Evolutionary conservation across 1,140 invertebrate species (phyloP).

Genomic region (Leguminivora glycinivorella): DNA sequence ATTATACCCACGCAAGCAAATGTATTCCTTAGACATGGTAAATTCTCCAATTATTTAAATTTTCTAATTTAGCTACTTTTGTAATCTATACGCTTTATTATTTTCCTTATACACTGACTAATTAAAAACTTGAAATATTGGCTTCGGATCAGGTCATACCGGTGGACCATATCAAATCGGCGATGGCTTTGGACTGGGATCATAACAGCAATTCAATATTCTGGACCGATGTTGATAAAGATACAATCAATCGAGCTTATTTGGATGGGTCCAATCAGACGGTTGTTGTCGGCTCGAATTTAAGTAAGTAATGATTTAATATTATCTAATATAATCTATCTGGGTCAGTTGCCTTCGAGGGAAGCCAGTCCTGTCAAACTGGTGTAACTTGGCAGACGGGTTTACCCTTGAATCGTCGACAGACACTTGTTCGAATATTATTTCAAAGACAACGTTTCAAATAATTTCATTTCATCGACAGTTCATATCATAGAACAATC

Average conservation of each 20-base stretch:
- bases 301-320: conserved; percentile 77
- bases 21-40: conserved; percentile 84
- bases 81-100: not conserved
- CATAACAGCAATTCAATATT: conserved; percentile 88
- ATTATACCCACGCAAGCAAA: conserved; percentile 80
- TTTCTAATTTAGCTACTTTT: conserved; percentile 18
- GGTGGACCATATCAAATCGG: conserved; percentile 88
- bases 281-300: conserved; percentile 83
- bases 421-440: no score
- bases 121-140: conserved; percentile 37
- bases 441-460: no score
- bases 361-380: no score
- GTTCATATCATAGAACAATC: no score
- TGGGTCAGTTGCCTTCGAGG: no score
- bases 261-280: conserved; percentile 88
- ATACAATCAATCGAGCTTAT: conserved; percentile 88
- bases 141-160: conserved; percentile 82
- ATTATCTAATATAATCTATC: no score
- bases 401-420: no score
- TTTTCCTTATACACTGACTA: conserved; percentile 29
- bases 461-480: no score
- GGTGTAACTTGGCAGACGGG: no score
- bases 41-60: conserved; percentile 30
- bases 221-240: conserved; percentile 92
- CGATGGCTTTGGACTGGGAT: conserved; percentile 92